Percentiles rank a stretch among this genome's conserved stretches.
Evolutionary conservation across 2,888 invertebrate species (phyloP).

Genomic region (Anthophora plumipes): DNA sequence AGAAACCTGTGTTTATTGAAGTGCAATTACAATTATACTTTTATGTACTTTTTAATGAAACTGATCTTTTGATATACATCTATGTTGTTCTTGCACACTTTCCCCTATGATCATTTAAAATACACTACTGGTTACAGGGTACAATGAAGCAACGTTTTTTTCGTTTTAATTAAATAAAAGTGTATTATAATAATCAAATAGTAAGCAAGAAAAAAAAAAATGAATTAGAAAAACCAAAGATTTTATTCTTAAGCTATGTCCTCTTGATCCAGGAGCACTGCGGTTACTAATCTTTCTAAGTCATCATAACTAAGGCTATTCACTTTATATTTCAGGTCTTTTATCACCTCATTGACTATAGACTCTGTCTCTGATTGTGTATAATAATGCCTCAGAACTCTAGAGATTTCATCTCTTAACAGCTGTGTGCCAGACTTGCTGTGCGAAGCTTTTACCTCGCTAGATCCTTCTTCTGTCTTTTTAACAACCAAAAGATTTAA

Average conservation of each 20-base stretch:
- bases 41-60: slow-evolving; percentile 54
- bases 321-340: slow-evolving; percentile 86
- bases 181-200: slow-evolving; percentile 66
- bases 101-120: background rate
- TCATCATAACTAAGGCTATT: slow-evolving; percentile 87
- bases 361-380: slow-evolving; percentile 88
- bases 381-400: slow-evolving; percentile 88
- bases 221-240: slow-evolving; percentile 34
- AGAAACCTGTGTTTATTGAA: slow-evolving; percentile 29
- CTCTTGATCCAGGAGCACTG: slow-evolving; percentile 89
- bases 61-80: slow-evolving; percentile 26
- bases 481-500: slow-evolving; percentile 90
- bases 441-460: slow-evolving; percentile 67
- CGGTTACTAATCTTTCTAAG: slow-evolving; percentile 87
- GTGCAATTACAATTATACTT: slow-evolving; percentile 25
- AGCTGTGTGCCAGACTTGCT: slow-evolving; percentile 82
- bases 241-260: slow-evolving; percentile 85
- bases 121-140: slow-evolving; percentile 25
- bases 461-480: slow-evolving; percentile 71
- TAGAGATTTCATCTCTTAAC: slow-evolving; percentile 86
- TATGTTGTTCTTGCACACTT: background rate
- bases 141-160: slow-evolving; percentile 49
- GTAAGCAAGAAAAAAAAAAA: slow-evolving; percentile 47
- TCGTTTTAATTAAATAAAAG: slow-evolving; percentile 69
- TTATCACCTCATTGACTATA: slow-evolving; percentile 87